phyloP scores from a whole-genome alignment of 2,113 vertebrate genomes.

The Amia ocellicauda region DNA sequence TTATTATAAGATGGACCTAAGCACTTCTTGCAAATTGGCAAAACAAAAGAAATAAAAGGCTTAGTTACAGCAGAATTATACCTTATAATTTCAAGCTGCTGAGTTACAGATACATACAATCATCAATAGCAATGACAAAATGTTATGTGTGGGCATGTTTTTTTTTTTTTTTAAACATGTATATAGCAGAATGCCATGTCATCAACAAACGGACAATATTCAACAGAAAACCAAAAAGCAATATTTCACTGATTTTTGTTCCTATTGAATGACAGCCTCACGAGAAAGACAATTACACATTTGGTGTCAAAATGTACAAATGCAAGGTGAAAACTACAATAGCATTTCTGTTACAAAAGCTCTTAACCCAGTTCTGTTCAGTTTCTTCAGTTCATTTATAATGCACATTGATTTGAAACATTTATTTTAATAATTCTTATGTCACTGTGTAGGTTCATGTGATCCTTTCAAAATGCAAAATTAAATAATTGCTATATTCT shows the following conservation, averaged over 20 bases:
- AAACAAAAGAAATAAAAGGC: constrained; percentile 29
- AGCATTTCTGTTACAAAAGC: neutral
- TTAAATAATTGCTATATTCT: too few relatives aligned
- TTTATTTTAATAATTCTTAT: too few relatives aligned
- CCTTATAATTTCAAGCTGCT: constrained; percentile 26
- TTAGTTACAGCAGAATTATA: constrained; percentile 26
- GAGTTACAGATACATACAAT: constrained; percentile 24
- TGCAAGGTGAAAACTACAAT: constrained; percentile 13
- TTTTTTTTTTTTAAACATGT: constrained; percentile 21
- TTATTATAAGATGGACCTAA: constrained; percentile 48
- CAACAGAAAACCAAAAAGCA: constrained; percentile 1
- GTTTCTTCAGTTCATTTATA: neutral
- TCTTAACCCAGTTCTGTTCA: neutral
- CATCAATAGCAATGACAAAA: constrained; percentile 17
- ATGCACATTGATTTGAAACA: neutral
- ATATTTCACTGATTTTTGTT: constrained; percentile 18
- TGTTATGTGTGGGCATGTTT: constrained; percentile 10
- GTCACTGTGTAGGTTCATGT: too few relatives aligned
- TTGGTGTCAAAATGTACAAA: constrained; percentile 29
- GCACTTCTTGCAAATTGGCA: constrained; percentile 35
- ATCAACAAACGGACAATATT: constrained; percentile 20
- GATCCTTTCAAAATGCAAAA: too few relatives aligned
- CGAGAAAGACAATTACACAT: constrained; percentile 23
- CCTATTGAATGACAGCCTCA: constrained; percentile 26
- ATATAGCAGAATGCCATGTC: constrained; percentile 15